These are phyloP conservation scores for Numenius arquata DNA, from an alignment of 2,113 vertebrate species.

Conservation along the genomic window DNA sequence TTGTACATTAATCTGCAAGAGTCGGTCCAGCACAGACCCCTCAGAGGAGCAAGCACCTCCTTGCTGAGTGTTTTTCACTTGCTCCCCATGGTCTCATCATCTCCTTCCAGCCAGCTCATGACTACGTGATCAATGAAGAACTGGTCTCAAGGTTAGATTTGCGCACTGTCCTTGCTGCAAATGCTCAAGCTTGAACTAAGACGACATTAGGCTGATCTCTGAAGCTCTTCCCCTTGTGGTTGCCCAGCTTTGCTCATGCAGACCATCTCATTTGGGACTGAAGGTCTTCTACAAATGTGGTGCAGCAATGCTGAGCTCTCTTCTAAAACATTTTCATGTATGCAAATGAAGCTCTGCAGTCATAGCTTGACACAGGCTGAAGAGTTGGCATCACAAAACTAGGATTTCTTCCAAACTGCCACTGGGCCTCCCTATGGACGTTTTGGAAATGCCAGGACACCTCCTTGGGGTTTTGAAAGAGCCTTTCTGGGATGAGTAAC, in stretches of 20 bases:
- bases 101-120: background rate
- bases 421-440: background rate
- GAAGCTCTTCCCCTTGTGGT: background rate
- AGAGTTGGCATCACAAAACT: background rate
- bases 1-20: background rate
- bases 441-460: slow-evolving; percentile 12
- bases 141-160: background rate
- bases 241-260: background rate
- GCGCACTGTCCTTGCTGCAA: background rate
- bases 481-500: background rate
- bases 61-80: background rate
- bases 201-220: background rate
- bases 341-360: background rate
- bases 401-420: background rate
- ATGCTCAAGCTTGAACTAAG: background rate
- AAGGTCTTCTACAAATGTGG: accelerated
- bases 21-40: background rate
- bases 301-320: background rate
- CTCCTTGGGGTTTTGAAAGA: background rate
- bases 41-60: accelerated
- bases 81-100: background rate
- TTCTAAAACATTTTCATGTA: background rate
- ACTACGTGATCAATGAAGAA: background rate
- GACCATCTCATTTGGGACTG: background rate
- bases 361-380: background rate